Percentiles rank a stretch among this genome's conserved stretches.
phyloP scores from a whole-genome alignment of 2,888 invertebrate species.

The Orthosia cruda region DNA sequence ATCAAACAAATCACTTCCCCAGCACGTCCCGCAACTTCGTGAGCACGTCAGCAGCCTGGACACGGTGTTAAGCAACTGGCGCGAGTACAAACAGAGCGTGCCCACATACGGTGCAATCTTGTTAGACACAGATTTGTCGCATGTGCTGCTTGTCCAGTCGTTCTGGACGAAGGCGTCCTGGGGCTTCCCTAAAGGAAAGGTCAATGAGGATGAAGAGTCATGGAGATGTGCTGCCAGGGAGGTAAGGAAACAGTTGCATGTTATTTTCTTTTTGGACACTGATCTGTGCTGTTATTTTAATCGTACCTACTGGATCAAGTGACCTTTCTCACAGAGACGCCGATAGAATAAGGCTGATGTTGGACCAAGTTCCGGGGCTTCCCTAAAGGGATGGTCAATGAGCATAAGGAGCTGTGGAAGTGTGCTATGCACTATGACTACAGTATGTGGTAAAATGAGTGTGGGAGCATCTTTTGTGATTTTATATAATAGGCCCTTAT shows the following conservation, averaged over 20 bases:
- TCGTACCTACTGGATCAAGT: conserved; percentile 95
- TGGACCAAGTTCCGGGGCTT: conserved; percentile 96
- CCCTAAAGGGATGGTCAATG: conserved; percentile 99
- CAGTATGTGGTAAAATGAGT: too few relatives aligned
- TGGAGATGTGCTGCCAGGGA: conserved; percentile 98
- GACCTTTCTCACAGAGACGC: conserved; percentile 71
- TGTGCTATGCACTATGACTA: conserved; percentile 95
- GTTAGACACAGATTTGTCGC: conserved; percentile 95
- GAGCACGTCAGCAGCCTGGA: conserved; percentile 95
- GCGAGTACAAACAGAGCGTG: conserved; percentile 98
- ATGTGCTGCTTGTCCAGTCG: conserved; percentile 97
- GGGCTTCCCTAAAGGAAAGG: conserved; percentile 99
- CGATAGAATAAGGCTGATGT: too few relatives aligned
- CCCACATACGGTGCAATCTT: conserved; percentile 99
- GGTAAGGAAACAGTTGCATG: conserved; percentile 84
- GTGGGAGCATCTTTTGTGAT: too few relatives aligned
- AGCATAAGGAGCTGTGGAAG: conserved; percentile 97
- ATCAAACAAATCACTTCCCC: conserved; percentile 72
- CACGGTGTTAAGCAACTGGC: conserved; percentile 97
- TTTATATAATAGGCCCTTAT: too few relatives aligned
- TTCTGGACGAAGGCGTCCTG: conserved; percentile 98
- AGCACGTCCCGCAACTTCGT: conserved; percentile 97
- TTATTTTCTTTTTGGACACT: conserved; percentile 93
- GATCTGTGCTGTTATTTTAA: conserved; percentile 96
- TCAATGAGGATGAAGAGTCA: conserved; percentile 98